Conservation (phyloP, 1,140 invertebrate genomes). For the Callitettix versicolor region DNA sequence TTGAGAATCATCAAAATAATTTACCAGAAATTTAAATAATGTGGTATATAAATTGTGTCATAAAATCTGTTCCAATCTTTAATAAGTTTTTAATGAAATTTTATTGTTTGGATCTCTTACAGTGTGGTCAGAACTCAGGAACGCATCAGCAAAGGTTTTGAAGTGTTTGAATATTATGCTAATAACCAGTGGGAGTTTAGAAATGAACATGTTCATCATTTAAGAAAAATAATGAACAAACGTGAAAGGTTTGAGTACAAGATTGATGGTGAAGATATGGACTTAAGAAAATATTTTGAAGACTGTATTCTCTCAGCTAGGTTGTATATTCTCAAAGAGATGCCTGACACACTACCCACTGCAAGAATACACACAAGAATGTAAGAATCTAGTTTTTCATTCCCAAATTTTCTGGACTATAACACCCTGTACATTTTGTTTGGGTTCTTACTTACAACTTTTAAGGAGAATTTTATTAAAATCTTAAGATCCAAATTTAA, state of each 20-base stretch:
- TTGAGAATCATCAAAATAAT: too few relatives aligned
- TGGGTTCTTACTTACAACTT: neutral
- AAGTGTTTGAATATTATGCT: constrained; percentile 76
- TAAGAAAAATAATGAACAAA: constrained; percentile 48
- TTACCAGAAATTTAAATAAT: too few relatives aligned
- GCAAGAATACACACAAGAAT: constrained; percentile 61
- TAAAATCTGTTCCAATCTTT: too few relatives aligned
- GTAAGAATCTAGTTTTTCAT: constrained; percentile 37
- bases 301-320: constrained; percentile 59
- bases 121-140: constrained; percentile 37
- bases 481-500: neutral
- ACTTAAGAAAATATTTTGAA: constrained; percentile 61
- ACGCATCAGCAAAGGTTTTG: constrained; percentile 67
- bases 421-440: too few relatives aligned
- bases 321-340: constrained; percentile 69
- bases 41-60: too few relatives aligned
- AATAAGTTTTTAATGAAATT: too few relatives aligned
- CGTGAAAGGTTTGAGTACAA: constrained; percentile 52
- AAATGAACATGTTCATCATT: constrained; percentile 45
- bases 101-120: too few relatives aligned
- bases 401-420: too few relatives aligned
- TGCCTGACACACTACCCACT: constrained; percentile 69
- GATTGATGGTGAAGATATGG: constrained; percentile 56
- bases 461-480: neutral
- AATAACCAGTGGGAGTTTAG: constrained; percentile 78